Evolutionary conservation across 2,888 invertebrate genomes (phyloP).

Genomic region (Aricia artaxerxes): DNA sequence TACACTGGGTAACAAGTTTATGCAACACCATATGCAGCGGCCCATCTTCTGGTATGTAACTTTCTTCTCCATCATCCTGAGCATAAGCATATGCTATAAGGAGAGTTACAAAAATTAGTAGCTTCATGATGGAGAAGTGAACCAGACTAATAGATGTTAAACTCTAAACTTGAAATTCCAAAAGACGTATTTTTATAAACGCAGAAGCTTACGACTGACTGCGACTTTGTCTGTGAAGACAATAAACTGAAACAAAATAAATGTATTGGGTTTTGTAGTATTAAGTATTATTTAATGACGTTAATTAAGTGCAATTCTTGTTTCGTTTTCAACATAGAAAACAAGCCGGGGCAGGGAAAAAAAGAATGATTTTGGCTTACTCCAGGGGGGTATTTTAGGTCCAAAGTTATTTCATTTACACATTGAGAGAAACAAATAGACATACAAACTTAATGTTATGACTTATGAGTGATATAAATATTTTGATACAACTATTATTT

Average conservation of each 20-base stretch:
- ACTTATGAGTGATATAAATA: neutral
- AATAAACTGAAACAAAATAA: slow-evolving; percentile 30
- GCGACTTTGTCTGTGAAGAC: slow-evolving; percentile 51
- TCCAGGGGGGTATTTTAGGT: neutral
- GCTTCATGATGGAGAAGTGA: slow-evolving; percentile 7
- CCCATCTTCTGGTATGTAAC: neutral
- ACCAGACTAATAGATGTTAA: slow-evolving; percentile 13
- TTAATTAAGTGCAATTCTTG: too few relatives aligned
- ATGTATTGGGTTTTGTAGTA: neutral
- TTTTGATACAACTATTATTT: neutral
- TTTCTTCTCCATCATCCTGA: neutral
- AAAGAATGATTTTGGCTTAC: neutral
- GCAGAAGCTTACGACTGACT: neutral
- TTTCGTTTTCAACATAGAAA: too few relatives aligned
- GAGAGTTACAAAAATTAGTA: neutral
- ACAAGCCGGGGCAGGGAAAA: too few relatives aligned
- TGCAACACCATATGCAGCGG: neutral
- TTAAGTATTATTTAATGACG: neutral
- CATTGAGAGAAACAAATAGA: neutral
- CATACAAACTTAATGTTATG: neutral
- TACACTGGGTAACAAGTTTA: neutral
- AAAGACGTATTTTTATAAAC: slow-evolving; percentile 4
- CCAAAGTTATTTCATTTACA: neutral
- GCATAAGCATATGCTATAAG: slow-evolving; percentile 16
- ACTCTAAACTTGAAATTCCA: slow-evolving; percentile 1